Conservation (phyloP, 2,113 vertebrate genomes). For the Tragelaphus buxtoni region DNA sequence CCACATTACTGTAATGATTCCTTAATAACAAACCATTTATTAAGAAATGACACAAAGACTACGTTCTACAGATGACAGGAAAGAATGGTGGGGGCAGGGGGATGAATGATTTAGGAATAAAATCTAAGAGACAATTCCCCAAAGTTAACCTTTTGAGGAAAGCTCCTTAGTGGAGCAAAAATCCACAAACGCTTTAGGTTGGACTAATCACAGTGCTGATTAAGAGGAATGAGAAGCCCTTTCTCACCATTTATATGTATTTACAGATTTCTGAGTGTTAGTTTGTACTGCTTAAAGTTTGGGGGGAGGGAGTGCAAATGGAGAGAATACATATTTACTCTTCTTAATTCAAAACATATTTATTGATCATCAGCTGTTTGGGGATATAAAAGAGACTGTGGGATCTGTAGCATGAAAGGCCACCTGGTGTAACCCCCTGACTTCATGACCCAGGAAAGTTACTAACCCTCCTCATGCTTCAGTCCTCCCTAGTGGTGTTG, state of each 20-base stretch:
- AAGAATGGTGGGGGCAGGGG: neutral
- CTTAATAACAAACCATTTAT: conserved; percentile 74
- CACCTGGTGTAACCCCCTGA: neutral
- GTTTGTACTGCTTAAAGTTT: neutral
- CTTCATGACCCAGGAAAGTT: neutral
- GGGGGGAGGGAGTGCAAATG: neutral
- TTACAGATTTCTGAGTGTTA: neutral
- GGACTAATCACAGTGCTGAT: neutral
- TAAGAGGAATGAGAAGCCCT: neutral
- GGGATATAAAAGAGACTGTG: neutral
- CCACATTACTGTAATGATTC: conserved; percentile 68
- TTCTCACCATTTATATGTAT: neutral
- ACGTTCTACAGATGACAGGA: conserved; percentile 33
- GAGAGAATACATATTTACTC: neutral
- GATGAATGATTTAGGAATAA: conserved; percentile 19
- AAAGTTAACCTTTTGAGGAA: conserved; percentile 43
- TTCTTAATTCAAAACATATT: neutral
- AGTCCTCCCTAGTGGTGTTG: neutral
- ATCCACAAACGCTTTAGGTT: neutral
- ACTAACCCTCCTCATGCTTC: neutral
- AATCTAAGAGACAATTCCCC: neutral
- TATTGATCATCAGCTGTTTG: neutral
- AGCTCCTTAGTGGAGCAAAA: neutral
- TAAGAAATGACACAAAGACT: conserved; percentile 66
- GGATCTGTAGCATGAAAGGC: neutral